Conservation (phyloP, 2,113 vertebrate genomes). For the Ancistrus triradiatus region DNA sequence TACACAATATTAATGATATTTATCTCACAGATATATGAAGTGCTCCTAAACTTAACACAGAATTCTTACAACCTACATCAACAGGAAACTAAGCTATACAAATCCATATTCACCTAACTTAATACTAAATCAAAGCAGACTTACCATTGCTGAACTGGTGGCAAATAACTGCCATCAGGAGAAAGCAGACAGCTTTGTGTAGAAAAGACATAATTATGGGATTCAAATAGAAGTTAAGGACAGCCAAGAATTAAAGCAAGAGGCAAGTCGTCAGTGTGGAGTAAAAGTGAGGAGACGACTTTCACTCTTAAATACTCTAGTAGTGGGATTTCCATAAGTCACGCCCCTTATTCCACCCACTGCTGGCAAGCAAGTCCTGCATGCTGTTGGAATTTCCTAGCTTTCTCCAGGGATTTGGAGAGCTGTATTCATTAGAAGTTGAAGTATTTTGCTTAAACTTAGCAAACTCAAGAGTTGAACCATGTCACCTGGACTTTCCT, state of each 20-base stretch:
- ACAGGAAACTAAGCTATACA: background rate
- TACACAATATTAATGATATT: background rate
- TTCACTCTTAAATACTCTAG: background rate
- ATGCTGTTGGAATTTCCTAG: too few species aligned
- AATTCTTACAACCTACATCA: too few species aligned
- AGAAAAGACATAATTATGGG: constrained; percentile 47
- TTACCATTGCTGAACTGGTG: constrained; percentile 54
- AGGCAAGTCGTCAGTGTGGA: constrained; percentile 33
- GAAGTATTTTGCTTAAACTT: too few species aligned
- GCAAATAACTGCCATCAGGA: constrained; percentile 47
- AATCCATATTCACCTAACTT: background rate
- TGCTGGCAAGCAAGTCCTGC: too few species aligned
- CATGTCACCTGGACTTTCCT: too few species aligned
- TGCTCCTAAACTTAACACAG: background rate
- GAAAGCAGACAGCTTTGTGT: constrained; percentile 45
- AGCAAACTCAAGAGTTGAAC: too few species aligned
- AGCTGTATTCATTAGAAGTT: too few species aligned
- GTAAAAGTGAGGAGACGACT: background rate
- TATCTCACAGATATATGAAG: background rate
- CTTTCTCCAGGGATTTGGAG: too few species aligned
- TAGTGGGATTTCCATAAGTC: too few species aligned
- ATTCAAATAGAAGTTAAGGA: background rate
- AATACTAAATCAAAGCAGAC: constrained; percentile 14
- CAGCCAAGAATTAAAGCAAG: background rate
- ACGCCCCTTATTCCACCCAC: too few species aligned